These are phyloP conservation scores for Standfussiana lucernea DNA, from an alignment of 2,888 invertebrate genomes.

Conservation along the genomic window DNA sequence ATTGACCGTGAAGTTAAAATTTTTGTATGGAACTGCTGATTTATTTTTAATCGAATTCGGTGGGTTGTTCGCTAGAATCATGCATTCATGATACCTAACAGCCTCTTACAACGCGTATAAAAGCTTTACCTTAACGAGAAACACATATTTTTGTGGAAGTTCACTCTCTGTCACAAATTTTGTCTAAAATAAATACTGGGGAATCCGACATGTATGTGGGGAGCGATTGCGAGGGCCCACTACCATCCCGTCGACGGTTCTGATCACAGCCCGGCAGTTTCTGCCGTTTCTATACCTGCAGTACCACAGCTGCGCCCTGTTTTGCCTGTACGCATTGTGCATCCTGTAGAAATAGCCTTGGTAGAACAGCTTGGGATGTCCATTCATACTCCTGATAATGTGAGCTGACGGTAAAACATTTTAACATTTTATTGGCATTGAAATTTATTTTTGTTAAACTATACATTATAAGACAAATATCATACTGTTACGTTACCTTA, in stretches of 20 bases:
- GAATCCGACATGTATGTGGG: conserved; percentile 52
- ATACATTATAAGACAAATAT: not conserved
- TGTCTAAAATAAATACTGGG: not conserved
- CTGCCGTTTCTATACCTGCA: conserved; percentile 71
- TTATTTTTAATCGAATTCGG: not conserved
- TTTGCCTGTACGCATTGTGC: conserved; percentile 78
- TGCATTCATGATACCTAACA: not conserved
- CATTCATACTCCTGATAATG: conserved; percentile 62
- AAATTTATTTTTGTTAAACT: not conserved
- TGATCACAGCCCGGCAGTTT: conserved; percentile 60
- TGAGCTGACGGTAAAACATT: conserved; percentile 48
- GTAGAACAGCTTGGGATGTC: conserved; percentile 77
- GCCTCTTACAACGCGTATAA: not conserved
- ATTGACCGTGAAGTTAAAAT: too few species aligned
- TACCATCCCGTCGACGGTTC: conserved; percentile 59
- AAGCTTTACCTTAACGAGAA: conserved; percentile 19
- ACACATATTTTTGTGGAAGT: not conserved
- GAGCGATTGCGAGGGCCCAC: conserved; percentile 6
- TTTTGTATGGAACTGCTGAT: not conserved
- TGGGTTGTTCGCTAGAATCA: not conserved
- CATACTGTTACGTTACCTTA: conserved; percentile 18
- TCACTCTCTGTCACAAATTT: not conserved
- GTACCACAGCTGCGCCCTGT: conserved; percentile 77
- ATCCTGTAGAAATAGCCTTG: conserved; percentile 76
- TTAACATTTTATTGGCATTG: not conserved